Conservation (phyloP, 2,113 vertebrate species). For the Cisticola juncidis region DNA sequence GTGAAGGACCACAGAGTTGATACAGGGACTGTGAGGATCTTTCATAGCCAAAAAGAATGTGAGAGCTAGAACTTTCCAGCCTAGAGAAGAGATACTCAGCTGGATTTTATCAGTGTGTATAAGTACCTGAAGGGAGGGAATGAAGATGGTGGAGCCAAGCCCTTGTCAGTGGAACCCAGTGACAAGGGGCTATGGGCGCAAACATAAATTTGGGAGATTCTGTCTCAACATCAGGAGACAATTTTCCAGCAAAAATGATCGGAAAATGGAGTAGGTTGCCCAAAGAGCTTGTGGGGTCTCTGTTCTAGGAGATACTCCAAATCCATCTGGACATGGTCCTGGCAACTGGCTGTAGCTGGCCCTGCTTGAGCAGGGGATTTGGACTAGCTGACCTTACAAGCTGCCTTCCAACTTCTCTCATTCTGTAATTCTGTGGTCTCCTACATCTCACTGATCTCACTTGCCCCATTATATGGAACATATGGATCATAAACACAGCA, state of each 20-base stretch:
- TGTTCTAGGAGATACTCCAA: not conserved
- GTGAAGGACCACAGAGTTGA: not conserved
- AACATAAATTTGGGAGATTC: not conserved
- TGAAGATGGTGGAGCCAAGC: not conserved
- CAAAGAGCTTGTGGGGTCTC: not conserved
- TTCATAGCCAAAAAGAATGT: not conserved
- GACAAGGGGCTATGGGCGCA: not conserved
- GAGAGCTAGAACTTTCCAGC: not conserved
- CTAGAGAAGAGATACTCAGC: not conserved
- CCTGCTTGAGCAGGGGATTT: rapidly evolving
- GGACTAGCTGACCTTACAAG: not conserved
- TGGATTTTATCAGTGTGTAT: not conserved
- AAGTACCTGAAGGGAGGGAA: not conserved
- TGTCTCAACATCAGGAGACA: not conserved
- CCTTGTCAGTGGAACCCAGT: not conserved
- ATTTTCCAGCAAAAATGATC: not conserved
- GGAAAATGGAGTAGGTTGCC: not conserved
- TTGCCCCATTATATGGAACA: not conserved
- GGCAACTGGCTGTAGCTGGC: not conserved
- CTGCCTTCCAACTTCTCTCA: not conserved
- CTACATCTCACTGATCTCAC: not conserved
- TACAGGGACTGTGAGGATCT: not conserved
- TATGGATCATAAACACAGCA: not conserved
- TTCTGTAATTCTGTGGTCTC: not conserved
- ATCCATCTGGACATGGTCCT: not conserved